Percentiles rank a stretch among this genome's conserved stretches.
Conservation (phyloP, 2,888 invertebrate genomes). For the Scotopteryx bipunctaria region DNA sequence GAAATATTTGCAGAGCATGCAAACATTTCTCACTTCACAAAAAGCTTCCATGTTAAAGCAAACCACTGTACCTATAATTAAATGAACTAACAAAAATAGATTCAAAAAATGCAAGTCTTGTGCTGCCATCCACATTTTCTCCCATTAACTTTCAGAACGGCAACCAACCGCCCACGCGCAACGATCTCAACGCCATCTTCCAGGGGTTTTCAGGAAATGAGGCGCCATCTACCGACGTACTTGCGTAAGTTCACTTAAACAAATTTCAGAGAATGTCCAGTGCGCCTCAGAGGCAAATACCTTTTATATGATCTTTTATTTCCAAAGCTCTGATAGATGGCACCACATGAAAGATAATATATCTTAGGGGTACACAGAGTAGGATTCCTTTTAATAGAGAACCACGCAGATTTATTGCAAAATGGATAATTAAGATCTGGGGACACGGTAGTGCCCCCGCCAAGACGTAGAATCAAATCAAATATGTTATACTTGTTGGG, state of each 20-base stretch:
- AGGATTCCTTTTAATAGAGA: no score
- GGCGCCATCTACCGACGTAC: slow-evolving; percentile 46
- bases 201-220: slow-evolving; percentile 55
- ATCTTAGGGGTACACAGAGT: no score
- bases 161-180: slow-evolving; percentile 47
- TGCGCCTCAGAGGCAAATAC: no score
- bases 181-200: slow-evolving; percentile 65
- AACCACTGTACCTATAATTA: no score
- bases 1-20: no score
- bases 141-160: slow-evolving; percentile 53
- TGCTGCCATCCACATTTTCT: slow-evolving; percentile 49
- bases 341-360: no score
- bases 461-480: no score
- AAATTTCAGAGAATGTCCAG: background rate
- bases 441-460: no score
- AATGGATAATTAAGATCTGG: no score
- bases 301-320: no score
- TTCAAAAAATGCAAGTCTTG: background rate
- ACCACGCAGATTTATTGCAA: no score
- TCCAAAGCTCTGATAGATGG: slow-evolving; percentile 38
- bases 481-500: no score
- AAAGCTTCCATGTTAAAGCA: background rate
- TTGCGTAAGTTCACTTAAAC: slow-evolving; percentile 50
- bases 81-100: background rate
- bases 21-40: background rate